Evolutionary conservation across 2,888 invertebrate genomes (phyloP), one percentile per base, ranked within the genome.

Genomic region (Hanleya hanleyi): DNA sequence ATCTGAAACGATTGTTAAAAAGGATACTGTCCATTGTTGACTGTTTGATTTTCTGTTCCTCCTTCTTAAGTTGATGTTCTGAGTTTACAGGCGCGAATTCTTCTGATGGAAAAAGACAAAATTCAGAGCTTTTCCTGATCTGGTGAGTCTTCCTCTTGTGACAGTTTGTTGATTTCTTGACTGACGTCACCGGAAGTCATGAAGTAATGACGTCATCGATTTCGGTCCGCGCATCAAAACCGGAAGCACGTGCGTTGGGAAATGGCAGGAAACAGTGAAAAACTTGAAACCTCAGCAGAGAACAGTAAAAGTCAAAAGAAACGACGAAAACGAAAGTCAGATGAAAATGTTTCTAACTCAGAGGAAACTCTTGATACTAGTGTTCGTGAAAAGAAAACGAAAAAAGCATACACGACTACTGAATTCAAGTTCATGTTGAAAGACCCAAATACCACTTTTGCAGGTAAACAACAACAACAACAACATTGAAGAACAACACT

Each of bases 371-470:
- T 15, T 64, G 1, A 61, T 67, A 26, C 26, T 26, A 67, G 47
- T 38, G 35, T 26, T 32, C n/a, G n/a, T 9, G 38, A 74, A 67
- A 69, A 70, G 26, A 50, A 61, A 70, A 62, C 69, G 35, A 61
- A 67, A 51, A 69, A 71, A 22, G 9, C 3, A 33, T 37, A 18
- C 64, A 37, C 64, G 18, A 22, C 35, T 15, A 35, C 36, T 4
- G 78, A 81, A 29, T 84, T 85, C 70, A 84, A 82, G 70, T 75
- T 79, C 41, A 49, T 77, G 62, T 57, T 85, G 35, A 79, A 77
- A 38, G 81, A 82, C 72, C 67, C 78, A 15, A 78, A 76, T 29
- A 75, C 78, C 35, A 75, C 71, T 47, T 78, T 79, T 70, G 35
- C 76, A 74, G 82, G 82, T 82, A 6, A 35, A 64, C n/a, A n/a